These are phyloP conservation scores for Furcula furcula DNA, from an alignment of 2,888 invertebrate species.

Conservation along the genomic window DNA sequence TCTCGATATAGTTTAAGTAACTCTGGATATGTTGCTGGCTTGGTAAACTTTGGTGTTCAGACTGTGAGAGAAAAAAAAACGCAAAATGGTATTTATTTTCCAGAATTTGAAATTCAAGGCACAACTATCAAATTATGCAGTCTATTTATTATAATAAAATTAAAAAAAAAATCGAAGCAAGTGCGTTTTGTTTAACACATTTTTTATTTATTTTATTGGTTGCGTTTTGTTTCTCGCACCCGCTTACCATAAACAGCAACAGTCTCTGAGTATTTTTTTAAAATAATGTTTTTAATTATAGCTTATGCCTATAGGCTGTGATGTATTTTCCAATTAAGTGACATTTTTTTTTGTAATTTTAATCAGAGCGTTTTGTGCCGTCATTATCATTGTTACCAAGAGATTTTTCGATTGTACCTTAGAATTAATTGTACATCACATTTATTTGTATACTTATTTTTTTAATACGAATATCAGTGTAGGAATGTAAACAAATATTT, in stretches of 20 bases:
- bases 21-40: too few relatives aligned
- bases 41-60: too few relatives aligned
- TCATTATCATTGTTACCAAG: constrained; percentile 41
- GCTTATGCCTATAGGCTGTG: constrained; percentile 31
- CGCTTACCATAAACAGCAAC: neutral
- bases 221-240: too few relatives aligned
- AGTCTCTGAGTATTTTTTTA: neutral
- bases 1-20: too few relatives aligned
- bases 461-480: neutral
- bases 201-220: too few relatives aligned
- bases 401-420: constrained; percentile 37
- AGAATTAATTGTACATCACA: constrained; percentile 41
- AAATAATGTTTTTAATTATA: constrained; percentile 8
- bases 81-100: too few relatives aligned
- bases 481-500: neutral
- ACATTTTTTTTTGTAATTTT: neutral
- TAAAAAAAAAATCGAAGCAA: neutral
- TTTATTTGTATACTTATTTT: constrained; percentile 29
- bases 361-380: neutral
- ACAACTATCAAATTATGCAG: too few relatives aligned
- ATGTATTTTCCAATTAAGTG: constrained; percentile 8
- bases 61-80: too few relatives aligned
- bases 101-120: too few relatives aligned
- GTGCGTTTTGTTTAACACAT: too few relatives aligned
- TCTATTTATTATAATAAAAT: neutral